Evolutionary conservation across 2,797 vertebrate genomes (phyloP).

Genomic region (Notamacropus eugenii): DNA sequence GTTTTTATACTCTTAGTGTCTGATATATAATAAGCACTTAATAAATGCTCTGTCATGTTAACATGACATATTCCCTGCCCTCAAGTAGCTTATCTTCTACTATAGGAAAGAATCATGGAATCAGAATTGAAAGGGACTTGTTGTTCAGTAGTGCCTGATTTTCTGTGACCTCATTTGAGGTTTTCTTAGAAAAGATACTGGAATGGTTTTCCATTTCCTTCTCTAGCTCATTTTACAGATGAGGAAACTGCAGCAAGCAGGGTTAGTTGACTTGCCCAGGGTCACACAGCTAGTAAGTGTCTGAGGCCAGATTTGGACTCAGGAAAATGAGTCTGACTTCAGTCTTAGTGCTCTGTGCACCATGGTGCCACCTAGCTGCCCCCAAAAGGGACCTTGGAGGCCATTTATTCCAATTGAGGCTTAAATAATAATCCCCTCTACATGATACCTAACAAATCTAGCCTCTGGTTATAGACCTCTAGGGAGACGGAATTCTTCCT

Average conservation of each 20-base stretch:
- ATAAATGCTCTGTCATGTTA: background rate
- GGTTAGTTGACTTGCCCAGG: background rate
- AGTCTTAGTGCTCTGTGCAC: background rate
- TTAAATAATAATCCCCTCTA: background rate
- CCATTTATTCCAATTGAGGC: background rate
- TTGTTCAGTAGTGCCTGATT: background rate
- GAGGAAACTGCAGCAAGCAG: background rate
- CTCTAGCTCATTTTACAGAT: background rate
- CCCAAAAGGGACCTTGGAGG: background rate
- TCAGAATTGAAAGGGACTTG: background rate
- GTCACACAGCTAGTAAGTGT: background rate
- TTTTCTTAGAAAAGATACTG: background rate
- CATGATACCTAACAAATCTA: background rate
- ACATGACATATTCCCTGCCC: background rate
- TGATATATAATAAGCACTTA: background rate
- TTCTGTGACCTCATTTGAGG: background rate
- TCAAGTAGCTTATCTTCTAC: background rate
- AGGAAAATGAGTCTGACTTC: background rate
- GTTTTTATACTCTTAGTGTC: background rate
- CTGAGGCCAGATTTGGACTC: background rate
- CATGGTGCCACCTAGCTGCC: background rate
- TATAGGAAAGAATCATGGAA: background rate
- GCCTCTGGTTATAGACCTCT: background rate
- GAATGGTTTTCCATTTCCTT: background rate
- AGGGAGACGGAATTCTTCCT: background rate